Evolutionary conservation across 37 sponge, comb jelly and placozoan species (phyloP), one percentile per base, ranked within the genome.

Genomic region (Oopsacas minuta): DNA sequence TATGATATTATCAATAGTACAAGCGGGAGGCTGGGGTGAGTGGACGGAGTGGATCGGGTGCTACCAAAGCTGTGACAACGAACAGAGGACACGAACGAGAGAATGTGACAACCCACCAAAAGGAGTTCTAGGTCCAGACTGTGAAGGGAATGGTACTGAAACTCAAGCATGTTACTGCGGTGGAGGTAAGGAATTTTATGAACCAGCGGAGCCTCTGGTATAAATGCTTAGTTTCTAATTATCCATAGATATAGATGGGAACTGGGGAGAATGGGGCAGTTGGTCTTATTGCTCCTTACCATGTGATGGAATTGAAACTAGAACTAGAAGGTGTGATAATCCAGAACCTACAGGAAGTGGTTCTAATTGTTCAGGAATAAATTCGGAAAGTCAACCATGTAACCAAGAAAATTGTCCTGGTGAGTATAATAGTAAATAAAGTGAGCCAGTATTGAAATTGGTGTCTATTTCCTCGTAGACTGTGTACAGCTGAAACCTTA

Each of bases 271-370:
- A 28, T 82, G 83, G 83, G 22, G 37, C 39, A 36, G 39, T n/a
- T 82, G 83, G 83, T 10, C 83, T 20, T 10, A 3, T 7, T 82
- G 83, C 37, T 82, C 83, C 8, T 7, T 22, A 1, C 12, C 12
- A 7, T 82, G 83, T 82, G 20, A 36, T 20, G 83, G 83, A 8
- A 82, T 1, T 30, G 37, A 30, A 37, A 82, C 83, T 37, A 82
- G 83, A 82, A 82, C 83, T 25, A 82, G 83, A 30, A 20, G 36
- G 39, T 82, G 83, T 82, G 39, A 82, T 30, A 82, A 37, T 37
- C 83, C 83, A n/a, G 39, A 36, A 82, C 83, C 83, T 25, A 82
- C 38, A 5, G 39, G 22, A 22, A 37, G 39, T 20, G 83, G 83
- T 5, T 3, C 3, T 1, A 23, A 36, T 38, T 82, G 83, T 82